Conservation (phyloP, 2,113 vertebrate species). For the Tupaia tana region DNA sequence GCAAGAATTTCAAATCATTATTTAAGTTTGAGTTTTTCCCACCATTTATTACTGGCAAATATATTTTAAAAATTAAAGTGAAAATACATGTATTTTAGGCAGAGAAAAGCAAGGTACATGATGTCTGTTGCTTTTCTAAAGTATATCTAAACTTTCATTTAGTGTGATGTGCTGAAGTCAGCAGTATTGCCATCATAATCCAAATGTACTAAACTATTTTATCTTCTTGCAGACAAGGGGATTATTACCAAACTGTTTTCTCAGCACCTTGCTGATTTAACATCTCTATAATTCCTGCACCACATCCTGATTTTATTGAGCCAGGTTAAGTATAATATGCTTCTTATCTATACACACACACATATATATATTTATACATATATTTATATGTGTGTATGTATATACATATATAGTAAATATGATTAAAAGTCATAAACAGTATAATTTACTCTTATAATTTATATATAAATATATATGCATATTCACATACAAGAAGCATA, state of each 20-base stretch:
- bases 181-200: constrained; percentile 69
- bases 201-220: constrained; percentile 63
- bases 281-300: constrained; percentile 62
- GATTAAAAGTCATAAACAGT: constrained; percentile 79
- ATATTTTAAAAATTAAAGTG: neutral
- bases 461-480: constrained; percentile 51
- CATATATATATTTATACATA: too few relatives aligned
- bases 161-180: constrained; percentile 62
- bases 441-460: constrained; percentile 82
- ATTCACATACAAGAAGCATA: constrained; percentile 80
- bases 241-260: constrained; percentile 69
- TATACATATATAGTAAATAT: neutral
- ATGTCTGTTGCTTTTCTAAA: constrained; percentile 59
- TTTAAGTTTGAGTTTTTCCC: constrained; percentile 42
- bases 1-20: constrained; percentile 40
- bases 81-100: constrained; percentile 13
- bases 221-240: constrained; percentile 61
- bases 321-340: constrained; percentile 3
- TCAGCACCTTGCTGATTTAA: constrained; percentile 70
- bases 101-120: constrained; percentile 7
- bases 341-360: neutral
- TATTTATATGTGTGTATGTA: too few relatives aligned
- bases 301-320: constrained; percentile 65
- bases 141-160: constrained; percentile 50
- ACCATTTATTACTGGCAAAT: neutral